Conservation (phyloP, 53 echinoderm and acorn worm genomes). For the Astropecten irregularis region DNA sequence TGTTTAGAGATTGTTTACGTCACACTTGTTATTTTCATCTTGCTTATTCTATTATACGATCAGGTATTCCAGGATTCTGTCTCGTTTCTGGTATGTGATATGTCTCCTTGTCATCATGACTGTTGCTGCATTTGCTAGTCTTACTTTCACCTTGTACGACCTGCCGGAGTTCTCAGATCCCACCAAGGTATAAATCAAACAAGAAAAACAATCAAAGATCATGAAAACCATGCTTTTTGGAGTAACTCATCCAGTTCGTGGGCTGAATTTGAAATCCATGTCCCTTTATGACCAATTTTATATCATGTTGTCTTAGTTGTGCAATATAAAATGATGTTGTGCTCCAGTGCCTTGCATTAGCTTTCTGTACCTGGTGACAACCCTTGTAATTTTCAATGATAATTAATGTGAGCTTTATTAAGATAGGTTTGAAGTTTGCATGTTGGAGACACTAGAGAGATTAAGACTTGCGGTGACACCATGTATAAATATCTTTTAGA, state of each 20-base stretch:
- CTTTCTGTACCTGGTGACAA: too few relatives aligned
- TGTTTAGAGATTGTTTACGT: too few relatives aligned
- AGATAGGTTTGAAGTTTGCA: too few relatives aligned
- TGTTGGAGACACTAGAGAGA: too few relatives aligned
- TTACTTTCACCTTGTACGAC: neutral
- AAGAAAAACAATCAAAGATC: neutral
- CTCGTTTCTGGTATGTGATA: constrained; percentile 33
- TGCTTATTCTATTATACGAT: too few relatives aligned
- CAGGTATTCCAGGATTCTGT: constrained; percentile 15
- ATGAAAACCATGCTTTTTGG: neutral
- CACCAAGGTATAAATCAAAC: constrained; percentile 27
- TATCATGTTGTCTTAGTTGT: neutral
- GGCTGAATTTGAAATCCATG: neutral
- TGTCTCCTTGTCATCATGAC: neutral
- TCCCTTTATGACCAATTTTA: neutral
- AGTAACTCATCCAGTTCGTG: too few relatives aligned
- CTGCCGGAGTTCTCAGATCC: constrained; percentile 31
- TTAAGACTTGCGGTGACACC: too few relatives aligned
- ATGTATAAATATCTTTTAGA: too few relatives aligned
- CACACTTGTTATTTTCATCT: too few relatives aligned
- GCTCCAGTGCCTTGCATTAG: too few relatives aligned
- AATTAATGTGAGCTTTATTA: too few relatives aligned
- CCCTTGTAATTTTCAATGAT: too few relatives aligned
- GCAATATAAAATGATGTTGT: neutral
- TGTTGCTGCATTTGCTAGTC: neutral